phyloP scores from a whole-genome alignment of 37 sponge, comb jelly and placozoan genomes.

The Crambe crambe region DNA sequence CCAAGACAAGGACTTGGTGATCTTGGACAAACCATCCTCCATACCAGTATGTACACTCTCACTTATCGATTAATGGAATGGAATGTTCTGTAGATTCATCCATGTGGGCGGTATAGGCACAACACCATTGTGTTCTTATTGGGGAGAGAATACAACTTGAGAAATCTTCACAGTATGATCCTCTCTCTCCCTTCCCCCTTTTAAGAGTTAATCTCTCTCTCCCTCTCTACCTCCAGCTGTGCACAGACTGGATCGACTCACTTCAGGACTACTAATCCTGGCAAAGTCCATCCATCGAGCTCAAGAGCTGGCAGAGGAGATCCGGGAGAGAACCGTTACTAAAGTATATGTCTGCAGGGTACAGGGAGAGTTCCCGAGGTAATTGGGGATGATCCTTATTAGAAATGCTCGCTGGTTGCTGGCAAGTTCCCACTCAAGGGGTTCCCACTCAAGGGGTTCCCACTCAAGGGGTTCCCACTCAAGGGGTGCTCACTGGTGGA shows the following conservation, averaged over 20 bases:
- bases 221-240: conserved; percentile 52
- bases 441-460: too few species aligned
- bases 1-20: conserved; percentile 65
- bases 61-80: neutral
- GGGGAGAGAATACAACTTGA: conserved; percentile 69
- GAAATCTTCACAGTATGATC: conserved; percentile 75
- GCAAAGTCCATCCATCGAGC: conserved; percentile 63
- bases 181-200: neutral
- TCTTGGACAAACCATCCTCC: conserved; percentile 91
- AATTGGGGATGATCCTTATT: neutral
- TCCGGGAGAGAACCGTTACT: conserved; percentile 57
- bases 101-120: conserved; percentile 92
- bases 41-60: conserved; percentile 74
- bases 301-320: conserved; percentile 71
- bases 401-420: too few species aligned
- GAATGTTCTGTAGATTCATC: conserved; percentile 81
- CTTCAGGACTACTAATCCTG: conserved; percentile 90
- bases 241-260: conserved; percentile 88
- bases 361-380: conserved; percentile 87
- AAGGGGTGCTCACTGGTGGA: too few species aligned
- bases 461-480: too few species aligned
- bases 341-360: conserved; percentile 90
- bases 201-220: neutral
- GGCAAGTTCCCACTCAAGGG: too few species aligned
- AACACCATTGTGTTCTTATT: conserved; percentile 82